phyloP scores from a whole-genome alignment of 2,888 invertebrate genomes.

The Tinea trinotella region DNA sequence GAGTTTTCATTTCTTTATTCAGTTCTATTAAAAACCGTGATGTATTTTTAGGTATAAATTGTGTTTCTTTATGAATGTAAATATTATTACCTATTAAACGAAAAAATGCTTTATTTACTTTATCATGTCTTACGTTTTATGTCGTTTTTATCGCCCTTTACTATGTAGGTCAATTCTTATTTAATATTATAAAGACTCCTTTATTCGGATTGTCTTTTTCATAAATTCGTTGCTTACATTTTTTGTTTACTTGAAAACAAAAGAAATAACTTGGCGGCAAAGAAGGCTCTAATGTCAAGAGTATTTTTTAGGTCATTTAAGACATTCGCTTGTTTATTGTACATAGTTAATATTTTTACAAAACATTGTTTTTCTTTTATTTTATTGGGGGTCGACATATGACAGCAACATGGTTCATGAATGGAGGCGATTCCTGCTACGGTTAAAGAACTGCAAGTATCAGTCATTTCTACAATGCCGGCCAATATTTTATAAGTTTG shows the following conservation, averaged over 20 bases:
- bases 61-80: neutral
- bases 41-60: neutral
- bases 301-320: neutral
- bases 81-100: slow-evolving; percentile 5
- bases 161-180: slow-evolving; percentile 7
- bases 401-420: no score
- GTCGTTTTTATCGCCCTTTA: slow-evolving; percentile 10
- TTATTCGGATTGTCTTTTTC: neutral
- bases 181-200: slow-evolving; percentile 11
- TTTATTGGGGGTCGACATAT: no score
- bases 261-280: neutral
- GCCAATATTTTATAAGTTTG: no score
- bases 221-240: neutral
- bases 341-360: neutral
- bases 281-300: neutral
- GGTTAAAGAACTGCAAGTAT: no score
- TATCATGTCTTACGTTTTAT: slow-evolving; percentile 4
- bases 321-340: neutral
- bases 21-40: no score
- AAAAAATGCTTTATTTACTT: neutral
- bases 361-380: no score
- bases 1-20: no score
- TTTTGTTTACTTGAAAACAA: neutral
- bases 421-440: no score
- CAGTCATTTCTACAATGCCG: no score